Evolutionary conservation across 2,113 vertebrate genomes (phyloP).

Genomic region (Spilogale gracilis): DNA sequence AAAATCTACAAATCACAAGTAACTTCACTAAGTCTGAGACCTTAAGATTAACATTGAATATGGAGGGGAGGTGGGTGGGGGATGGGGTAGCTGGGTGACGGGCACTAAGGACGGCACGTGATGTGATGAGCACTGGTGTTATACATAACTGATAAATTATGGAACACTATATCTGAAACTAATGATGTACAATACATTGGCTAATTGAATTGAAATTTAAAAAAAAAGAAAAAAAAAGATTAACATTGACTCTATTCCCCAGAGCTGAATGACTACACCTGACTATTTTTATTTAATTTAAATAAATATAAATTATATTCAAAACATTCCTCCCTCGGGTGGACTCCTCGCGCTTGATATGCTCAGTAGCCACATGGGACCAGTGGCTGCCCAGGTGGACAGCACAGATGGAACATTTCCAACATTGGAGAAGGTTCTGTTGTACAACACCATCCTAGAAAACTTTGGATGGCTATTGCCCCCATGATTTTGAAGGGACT

Average conservation of each 20-base stretch:
- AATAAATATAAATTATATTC: not conserved
- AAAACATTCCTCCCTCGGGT: not conserved
- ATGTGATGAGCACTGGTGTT: not conserved
- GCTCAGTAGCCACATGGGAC: fast-evolving
- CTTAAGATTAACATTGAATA: not conserved
- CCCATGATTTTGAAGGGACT: no score
- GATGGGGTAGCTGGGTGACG: not conserved
- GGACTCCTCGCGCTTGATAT: fast-evolving
- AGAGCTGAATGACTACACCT: not conserved
- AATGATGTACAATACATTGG: not conserved
- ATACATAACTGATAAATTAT: not conserved
- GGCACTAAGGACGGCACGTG: no score
- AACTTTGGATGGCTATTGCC: not conserved
- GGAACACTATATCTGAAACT: not conserved
- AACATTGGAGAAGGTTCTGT: fast-evolving
- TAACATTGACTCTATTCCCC: not conserved
- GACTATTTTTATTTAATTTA: not conserved
- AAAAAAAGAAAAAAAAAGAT: no score
- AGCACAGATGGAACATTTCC: fast-evolving
- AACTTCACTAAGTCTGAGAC: not conserved
- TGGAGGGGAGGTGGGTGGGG: no score
- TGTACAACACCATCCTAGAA: fast-evolving
- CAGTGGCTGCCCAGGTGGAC: fast-evolving
- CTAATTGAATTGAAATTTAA: not conserved
- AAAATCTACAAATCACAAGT: not conserved